A percentile compares a stretch with the other conserved stretches of the same genome.
Conservation (phyloP, 2,888 invertebrate genomes). For the Toxonevra muliebris region DNA sequence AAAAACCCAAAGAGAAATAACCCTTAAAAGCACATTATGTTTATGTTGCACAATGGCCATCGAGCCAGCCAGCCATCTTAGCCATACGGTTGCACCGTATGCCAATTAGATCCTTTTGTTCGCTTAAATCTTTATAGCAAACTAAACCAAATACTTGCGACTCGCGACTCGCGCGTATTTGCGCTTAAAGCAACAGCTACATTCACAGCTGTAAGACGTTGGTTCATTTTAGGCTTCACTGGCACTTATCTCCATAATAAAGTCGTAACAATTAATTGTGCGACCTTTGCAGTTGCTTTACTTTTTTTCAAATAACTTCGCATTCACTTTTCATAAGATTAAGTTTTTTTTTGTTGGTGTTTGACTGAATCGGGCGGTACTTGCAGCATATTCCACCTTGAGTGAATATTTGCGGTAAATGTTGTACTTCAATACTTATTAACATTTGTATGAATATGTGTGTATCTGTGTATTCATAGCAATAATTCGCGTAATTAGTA, state of each 20-base stretch:
- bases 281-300: slow-evolving; percentile 29
- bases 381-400: background rate
- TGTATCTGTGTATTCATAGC: slow-evolving; percentile 1
- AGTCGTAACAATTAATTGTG: slow-evolving; percentile 62
- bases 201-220: slow-evolving; percentile 27
- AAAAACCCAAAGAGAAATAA: slow-evolving; percentile 26
- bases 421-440: background rate
- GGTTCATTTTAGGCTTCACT: slow-evolving; percentile 13
- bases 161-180: background rate
- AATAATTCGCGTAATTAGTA: slow-evolving; percentile 46
- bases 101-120: slow-evolving; percentile 58
- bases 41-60: slow-evolving; percentile 10
- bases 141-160: background rate
- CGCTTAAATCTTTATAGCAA: slow-evolving; percentile 16
- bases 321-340: background rate
- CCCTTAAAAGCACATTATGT: slow-evolving; percentile 35
- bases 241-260: slow-evolving; percentile 60
- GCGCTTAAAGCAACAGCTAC: background rate
- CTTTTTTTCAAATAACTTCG: background rate
- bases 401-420: slow-evolving; percentile 1
- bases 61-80: slow-evolving; percentile 4
- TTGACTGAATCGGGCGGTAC: background rate
- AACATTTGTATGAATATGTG: background rate
- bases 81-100: slow-evolving; percentile 44
- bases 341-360: background rate